A percentile compares a stretch with the other conserved stretches of the same genome.
These are phyloP conservation scores for Epicauta chinensis DNA, from an alignment of 1,140 invertebrate genomes.

Conservation along the genomic window DNA sequence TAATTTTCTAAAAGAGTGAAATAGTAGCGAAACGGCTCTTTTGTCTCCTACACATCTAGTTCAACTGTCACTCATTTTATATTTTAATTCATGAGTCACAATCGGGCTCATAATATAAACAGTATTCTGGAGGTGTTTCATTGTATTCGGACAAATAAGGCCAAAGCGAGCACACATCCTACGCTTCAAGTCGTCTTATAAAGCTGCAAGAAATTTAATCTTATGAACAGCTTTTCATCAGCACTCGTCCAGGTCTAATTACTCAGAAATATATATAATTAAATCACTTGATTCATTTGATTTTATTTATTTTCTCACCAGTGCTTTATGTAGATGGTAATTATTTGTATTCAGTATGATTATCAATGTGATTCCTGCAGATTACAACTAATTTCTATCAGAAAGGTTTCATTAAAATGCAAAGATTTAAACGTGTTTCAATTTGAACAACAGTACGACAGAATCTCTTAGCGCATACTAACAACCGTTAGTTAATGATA, in stretches of 20 bases:
- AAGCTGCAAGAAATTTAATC: conserved; percentile 18
- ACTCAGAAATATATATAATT: conserved; percentile 19
- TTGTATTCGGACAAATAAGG: conserved; percentile 21
- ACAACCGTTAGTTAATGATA: not conserved
- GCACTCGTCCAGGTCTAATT: conserved; percentile 13
- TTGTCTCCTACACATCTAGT: conserved; percentile 15
- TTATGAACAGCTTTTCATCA: conserved; percentile 15
- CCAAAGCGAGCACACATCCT: conserved; percentile 18
- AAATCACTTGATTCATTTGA: conserved; percentile 7
- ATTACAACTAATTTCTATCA: conserved; percentile 11
- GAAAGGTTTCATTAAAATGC: conserved; percentile 5
- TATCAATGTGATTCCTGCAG: conserved; percentile 8
- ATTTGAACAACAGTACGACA: not conserved
- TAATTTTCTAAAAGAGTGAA: no score
- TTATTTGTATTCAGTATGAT: conserved; percentile 14
- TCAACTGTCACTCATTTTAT: conserved; percentile 19
- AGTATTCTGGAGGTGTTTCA: conserved; percentile 20
- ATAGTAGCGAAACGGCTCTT: conserved; percentile 4
- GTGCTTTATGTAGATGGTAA: conserved; percentile 9
- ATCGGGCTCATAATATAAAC: conserved; percentile 15
- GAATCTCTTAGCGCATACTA: not conserved
- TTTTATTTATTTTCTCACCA: conserved; percentile 6
- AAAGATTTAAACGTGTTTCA: conserved; percentile 11
- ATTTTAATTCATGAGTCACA: conserved; percentile 21
- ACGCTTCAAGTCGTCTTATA: conserved; percentile 10